Conservation (phyloP, 2,113 vertebrate genomes). For the Rhinolophus ferrumequinum region DNA sequence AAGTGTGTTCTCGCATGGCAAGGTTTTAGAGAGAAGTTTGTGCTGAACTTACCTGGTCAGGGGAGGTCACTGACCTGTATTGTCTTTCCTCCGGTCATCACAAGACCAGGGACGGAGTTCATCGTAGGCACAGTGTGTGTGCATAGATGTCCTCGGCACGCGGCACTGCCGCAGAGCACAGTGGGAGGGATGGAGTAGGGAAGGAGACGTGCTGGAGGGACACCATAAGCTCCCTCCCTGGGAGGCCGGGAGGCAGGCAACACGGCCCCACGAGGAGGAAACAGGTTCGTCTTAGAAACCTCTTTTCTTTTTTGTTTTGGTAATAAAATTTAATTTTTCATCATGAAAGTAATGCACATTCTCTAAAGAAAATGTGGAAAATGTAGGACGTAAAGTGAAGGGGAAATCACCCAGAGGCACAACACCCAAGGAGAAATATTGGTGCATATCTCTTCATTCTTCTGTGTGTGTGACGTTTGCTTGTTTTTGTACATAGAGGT, state of each 20-base stretch:
- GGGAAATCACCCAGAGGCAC: background rate
- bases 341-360: background rate
- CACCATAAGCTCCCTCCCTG: background rate
- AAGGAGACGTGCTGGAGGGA: background rate
- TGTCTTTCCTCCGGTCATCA: background rate
- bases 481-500: background rate
- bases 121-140: background rate
- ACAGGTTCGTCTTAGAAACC: slow-evolving; percentile 55
- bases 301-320: slow-evolving; percentile 25
- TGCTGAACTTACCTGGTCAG: background rate
- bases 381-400: background rate
- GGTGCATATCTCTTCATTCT: background rate
- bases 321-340: slow-evolving; percentile 55
- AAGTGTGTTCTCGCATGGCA: background rate
- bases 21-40: background rate
- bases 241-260: background rate
- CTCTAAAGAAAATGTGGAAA: slow-evolving; percentile 22
- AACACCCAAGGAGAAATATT: background rate
- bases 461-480: background rate
- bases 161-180: background rate
- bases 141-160: rapidly evolving
- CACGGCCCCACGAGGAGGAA: slow-evolving; percentile 10
- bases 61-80: background rate
- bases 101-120: background rate
- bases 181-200: background rate